A percentile compares a stretch with the other conserved stretches of the same genome.
Conservation (phyloP, 2,113 vertebrate species). For the Festucalex cinctus region DNA sequence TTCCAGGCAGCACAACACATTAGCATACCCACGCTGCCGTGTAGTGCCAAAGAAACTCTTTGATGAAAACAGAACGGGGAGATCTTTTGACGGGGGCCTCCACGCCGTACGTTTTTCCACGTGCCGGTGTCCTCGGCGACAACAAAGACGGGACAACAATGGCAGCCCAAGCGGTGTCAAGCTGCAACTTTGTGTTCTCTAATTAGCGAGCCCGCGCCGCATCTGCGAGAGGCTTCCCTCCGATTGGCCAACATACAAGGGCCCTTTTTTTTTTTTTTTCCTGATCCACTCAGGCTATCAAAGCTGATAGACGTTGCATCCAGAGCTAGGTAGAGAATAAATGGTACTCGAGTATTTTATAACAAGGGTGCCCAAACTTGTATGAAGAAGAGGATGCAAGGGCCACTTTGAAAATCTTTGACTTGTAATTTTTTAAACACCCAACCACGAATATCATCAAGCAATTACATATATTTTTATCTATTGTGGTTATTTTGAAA, state of each 20-base stretch:
- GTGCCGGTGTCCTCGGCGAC: conserved; percentile 24
- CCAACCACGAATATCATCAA: not conserved
- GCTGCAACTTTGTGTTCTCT: conserved; percentile 70
- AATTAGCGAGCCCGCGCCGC: conserved; percentile 64
- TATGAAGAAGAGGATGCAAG: too few relatives aligned
- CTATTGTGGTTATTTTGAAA: not conserved
- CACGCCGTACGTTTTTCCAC: conserved; percentile 33
- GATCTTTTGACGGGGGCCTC: conserved; percentile 64
- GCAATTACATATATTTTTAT: not conserved
- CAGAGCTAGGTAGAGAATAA: conserved; percentile 23
- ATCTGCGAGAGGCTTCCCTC: conserved; percentile 43
- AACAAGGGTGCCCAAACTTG: not conserved
- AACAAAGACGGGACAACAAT: conserved; percentile 70
- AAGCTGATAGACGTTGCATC: conserved; percentile 60
- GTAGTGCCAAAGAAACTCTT: conserved; percentile 76
- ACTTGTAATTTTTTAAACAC: not conserved
- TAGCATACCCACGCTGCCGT: conserved; percentile 75
- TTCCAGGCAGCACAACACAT: conserved; percentile 77
- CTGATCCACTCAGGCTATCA: conserved; percentile 62
- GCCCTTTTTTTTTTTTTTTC: conserved; percentile 45
- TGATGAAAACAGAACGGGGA: conserved; percentile 77
- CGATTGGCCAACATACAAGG: conserved; percentile 56
- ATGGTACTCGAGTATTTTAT: too few relatives aligned
- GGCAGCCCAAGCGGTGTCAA: conserved; percentile 70
- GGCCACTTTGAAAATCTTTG: not conserved